A percentile compares a stretch with the other conserved stretches of the same genome.
Evolutionary conservation across 2,797 vertebrate genomes (phyloP).

Genomic region (Notoglanidium macrostoma): DNA sequence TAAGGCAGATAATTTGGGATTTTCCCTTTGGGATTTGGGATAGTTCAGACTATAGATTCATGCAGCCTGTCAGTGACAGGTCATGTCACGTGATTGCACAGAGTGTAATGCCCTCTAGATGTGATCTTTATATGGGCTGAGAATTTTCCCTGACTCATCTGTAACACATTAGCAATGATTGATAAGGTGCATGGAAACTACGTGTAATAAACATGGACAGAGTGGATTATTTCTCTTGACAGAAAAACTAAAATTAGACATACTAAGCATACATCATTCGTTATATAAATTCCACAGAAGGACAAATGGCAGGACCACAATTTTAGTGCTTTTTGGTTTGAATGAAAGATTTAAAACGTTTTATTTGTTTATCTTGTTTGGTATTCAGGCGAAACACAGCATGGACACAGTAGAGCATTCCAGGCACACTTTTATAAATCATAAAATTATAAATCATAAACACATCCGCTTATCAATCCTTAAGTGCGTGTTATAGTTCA

Average conservation of each 20-base stretch:
- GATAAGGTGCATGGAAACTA: not conserved
- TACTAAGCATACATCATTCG: not conserved
- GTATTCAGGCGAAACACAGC: not conserved
- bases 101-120: not conserved
- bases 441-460: not conserved
- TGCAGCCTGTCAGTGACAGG: not conserved
- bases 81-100: not conserved
- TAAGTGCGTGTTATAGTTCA: too few relatives aligned
- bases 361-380: not conserved
- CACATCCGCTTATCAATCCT: too few relatives aligned
- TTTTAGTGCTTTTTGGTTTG: not conserved
- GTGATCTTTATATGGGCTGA: not conserved
- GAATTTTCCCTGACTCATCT: not conserved
- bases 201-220: not conserved
- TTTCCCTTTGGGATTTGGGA: not conserved
- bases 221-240: not conserved
- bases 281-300: not conserved
- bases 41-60: not conserved
- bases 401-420: not conserved
- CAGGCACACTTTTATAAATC: too few relatives aligned
- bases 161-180: not conserved
- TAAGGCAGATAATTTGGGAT: not conserved
- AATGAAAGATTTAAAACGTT: not conserved
- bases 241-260: not conserved
- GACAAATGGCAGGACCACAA: not conserved